Evolutionary conservation across 2,797 vertebrate species (phyloP), one percentile per base, ranked within the genome.

Genomic region (Chelmon rostratus): DNA sequence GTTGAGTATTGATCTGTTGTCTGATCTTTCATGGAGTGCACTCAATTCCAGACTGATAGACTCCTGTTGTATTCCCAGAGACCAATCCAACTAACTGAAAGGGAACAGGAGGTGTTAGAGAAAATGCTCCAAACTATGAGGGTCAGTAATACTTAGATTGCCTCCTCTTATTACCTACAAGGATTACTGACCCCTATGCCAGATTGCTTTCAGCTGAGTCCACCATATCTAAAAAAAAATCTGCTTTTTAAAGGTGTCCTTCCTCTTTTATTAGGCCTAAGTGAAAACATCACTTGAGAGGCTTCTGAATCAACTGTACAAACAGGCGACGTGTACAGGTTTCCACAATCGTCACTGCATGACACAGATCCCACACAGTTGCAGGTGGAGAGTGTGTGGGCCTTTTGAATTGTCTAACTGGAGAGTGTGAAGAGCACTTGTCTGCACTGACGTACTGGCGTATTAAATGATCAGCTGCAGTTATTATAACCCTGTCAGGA

Each of bases 1-100:
- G 84, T 78, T 33, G 25, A 68, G 56, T 88, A 95, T 96, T 89
- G 93, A 95, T 95, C 88, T 91, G 87, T 91, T 94, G 93, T 93
- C 92, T 94, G 91, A 89, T 92, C 93, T 91, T 93, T 92, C 87
- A 94, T 86, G 88, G 89, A 92, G 84, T 89, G 73, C 88, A 88
- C 86, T 92, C 84, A 77, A 86, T 93, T 91, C 84, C 84, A 91
- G 90, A 91, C 88, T 90, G 87, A 93, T 91, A 68, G 88, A 91
- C 89, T 91, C 77, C 76, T 58, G 74, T 62, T 91, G 71, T 86
- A 82, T 91, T 89, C 89, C 68, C 81, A 76, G 59, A 38, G 69
- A 84, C 62, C 37, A 59, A 79, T 77, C 42, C 79, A 53, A 49
- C 73, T 56, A 69, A 63, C 31, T n/a, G 37, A 72, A 66, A 73